Conservation (phyloP, 2,797 vertebrate genomes). For the Odontamblyopus rebecca region DNA sequence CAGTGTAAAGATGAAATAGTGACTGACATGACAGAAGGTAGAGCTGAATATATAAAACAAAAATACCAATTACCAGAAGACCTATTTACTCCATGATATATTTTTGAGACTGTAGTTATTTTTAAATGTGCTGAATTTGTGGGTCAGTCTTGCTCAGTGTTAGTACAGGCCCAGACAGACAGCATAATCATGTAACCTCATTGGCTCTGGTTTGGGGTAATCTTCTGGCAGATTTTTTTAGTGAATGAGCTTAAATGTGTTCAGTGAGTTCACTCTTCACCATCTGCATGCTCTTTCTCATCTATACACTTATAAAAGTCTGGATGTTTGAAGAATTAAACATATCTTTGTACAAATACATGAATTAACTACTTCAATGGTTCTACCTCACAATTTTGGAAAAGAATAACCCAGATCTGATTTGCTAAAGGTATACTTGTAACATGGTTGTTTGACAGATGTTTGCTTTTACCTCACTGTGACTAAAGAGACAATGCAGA, state of each 20-base stretch:
- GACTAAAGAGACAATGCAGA: neutral
- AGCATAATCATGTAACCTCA: conserved; percentile 9
- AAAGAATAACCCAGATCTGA: neutral
- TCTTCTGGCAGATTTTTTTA: conserved; percentile 42
- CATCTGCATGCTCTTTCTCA: conserved; percentile 42
- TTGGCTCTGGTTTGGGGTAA: conserved; percentile 9
- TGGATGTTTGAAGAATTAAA: conserved; percentile 52
- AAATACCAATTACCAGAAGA: too few relatives aligned
- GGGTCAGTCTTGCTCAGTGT: neutral
- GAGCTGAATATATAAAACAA: too few relatives aligned
- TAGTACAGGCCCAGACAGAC: neutral
- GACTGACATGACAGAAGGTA: too few relatives aligned
- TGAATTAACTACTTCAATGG: neutral
- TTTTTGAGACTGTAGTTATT: neutral
- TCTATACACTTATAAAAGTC: neutral
- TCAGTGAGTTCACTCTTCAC: conserved; percentile 46
- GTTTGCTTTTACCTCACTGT: neutral
- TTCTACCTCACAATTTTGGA: too few relatives aligned
- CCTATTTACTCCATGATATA: too few relatives aligned
- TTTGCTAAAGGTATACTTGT: neutral
- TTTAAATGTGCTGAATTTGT: neutral
- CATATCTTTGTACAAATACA: neutral
- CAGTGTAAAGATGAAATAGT: too few relatives aligned
- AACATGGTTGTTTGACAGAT: too few relatives aligned
- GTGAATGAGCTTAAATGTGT: conserved; percentile 28